Conservation (phyloP, 2,113 vertebrate species). For the Columbina picui region DNA sequence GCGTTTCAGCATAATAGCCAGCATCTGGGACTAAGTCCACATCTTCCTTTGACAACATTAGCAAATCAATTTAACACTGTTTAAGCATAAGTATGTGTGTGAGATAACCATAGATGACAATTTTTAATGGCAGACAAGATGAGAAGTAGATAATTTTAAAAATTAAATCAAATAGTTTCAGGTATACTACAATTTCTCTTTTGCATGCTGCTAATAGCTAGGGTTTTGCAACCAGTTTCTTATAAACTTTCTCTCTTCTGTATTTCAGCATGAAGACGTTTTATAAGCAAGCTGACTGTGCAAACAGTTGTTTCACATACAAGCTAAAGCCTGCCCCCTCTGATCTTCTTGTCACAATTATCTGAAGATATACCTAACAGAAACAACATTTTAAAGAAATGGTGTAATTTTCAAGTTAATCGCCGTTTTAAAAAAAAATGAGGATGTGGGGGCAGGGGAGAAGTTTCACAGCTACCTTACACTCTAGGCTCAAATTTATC, state of each 20-base stretch:
- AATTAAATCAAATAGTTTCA: not conserved
- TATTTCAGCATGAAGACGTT: not conserved
- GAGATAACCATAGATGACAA: not conserved
- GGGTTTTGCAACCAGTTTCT: not conserved
- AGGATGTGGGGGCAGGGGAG: not conserved
- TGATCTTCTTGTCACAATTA: not conserved
- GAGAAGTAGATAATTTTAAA: not conserved
- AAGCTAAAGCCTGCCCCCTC: not conserved
- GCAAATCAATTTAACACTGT: not conserved
- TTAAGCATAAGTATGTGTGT: not conserved
- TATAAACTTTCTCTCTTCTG: not conserved
- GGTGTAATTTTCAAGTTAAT: slow-evolving; percentile 16
- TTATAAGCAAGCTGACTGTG: not conserved
- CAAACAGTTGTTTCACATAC: not conserved
- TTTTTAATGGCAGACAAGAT: not conserved
- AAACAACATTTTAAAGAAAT: slow-evolving; percentile 21
- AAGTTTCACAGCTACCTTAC: slow-evolving; percentile 15
- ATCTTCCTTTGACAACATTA: not conserved
- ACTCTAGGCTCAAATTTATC: slow-evolving; percentile 37
- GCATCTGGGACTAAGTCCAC: not conserved
- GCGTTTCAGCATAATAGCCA: not conserved
- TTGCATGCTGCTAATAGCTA: not conserved
- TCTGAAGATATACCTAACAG: not conserved
- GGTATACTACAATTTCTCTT: not conserved
- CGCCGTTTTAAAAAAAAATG: not conserved